phyloP scores from a whole-genome alignment of 2,113 vertebrate species.

The Stomatorhinus ivindoensis region DNA sequence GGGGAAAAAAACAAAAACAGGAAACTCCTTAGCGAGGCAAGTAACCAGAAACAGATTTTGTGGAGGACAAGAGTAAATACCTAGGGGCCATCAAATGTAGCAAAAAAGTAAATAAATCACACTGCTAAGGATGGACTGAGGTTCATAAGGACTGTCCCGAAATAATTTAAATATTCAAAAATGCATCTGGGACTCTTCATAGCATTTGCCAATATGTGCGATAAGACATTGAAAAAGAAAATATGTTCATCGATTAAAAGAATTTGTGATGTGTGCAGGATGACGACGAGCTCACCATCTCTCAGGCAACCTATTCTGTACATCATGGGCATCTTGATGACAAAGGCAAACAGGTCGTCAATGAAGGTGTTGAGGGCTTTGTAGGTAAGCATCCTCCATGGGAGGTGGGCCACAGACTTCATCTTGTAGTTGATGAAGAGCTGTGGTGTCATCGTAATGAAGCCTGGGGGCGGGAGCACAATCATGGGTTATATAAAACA shows the following conservation, averaged over 20 bases:
- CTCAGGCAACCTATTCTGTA: conserved; percentile 93
- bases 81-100: background rate
- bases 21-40: background rate
- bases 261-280: background rate
- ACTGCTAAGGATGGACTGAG: background rate
- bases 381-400: conserved; percentile 95
- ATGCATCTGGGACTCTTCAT: background rate
- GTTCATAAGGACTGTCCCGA: background rate
- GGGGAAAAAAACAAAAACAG: background rate
- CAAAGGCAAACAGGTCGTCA: conserved; percentile 90
- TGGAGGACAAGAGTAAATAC: background rate
- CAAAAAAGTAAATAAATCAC: background rate
- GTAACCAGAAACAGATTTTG: background rate
- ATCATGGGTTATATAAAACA: background rate
- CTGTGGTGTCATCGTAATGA: conserved; percentile 93
- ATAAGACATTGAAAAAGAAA: background rate
- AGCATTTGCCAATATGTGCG: background rate
- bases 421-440: conserved; percentile 97
- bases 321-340: conserved; percentile 98
- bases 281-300: conserved; percentile 61
- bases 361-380: conserved; percentile 96
- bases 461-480: conserved; percentile 51
- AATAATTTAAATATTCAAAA: background rate
- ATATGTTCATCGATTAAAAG: background rate
- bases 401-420: conserved; percentile 91